phyloP scores from a whole-genome alignment of 1,140 invertebrate species.

The Atta colombica region DNA sequence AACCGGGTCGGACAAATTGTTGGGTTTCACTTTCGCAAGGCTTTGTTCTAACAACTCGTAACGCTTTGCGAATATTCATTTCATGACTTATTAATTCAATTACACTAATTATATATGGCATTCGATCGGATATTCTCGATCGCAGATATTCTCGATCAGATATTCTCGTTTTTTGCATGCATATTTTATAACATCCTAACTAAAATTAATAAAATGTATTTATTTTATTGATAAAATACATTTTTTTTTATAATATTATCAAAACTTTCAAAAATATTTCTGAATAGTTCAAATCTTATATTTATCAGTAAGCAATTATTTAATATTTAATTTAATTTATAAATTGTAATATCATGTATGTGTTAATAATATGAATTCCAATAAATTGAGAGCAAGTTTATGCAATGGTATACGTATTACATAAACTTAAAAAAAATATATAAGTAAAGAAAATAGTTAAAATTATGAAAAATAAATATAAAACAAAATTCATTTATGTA shows the following conservation, averaged over 20 bases:
- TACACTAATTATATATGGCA: slow-evolving; percentile 14
- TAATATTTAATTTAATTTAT: slow-evolving; percentile 4
- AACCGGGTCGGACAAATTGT: slow-evolving; percentile 61
- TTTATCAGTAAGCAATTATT: background rate
- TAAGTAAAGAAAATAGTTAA: background rate
- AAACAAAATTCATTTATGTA: background rate
- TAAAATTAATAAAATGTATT: slow-evolving; percentile 10
- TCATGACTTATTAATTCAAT: slow-evolving; percentile 60
- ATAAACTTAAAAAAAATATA: background rate
- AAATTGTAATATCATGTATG: background rate
- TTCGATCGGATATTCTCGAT: slow-evolving; percentile 36
- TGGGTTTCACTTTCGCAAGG: slow-evolving; percentile 59
- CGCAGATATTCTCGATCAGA: too few relatives aligned
- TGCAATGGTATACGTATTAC: background rate
- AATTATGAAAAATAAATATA: background rate
- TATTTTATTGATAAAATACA: slow-evolving; percentile 17
- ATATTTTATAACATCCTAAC: background rate
- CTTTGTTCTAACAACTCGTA: slow-evolving; percentile 49
- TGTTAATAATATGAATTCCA: background rate
- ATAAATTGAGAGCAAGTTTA: background rate
- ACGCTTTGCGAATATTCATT: slow-evolving; percentile 55
- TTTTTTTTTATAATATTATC: background rate
- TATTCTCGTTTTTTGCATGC: slow-evolving; percentile 1
- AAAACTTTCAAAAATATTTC: background rate
- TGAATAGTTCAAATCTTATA: background rate